Evolutionary conservation across 2,113 vertebrate genomes (phyloP).

Genomic region (Gallinago paraguaiae): DNA sequence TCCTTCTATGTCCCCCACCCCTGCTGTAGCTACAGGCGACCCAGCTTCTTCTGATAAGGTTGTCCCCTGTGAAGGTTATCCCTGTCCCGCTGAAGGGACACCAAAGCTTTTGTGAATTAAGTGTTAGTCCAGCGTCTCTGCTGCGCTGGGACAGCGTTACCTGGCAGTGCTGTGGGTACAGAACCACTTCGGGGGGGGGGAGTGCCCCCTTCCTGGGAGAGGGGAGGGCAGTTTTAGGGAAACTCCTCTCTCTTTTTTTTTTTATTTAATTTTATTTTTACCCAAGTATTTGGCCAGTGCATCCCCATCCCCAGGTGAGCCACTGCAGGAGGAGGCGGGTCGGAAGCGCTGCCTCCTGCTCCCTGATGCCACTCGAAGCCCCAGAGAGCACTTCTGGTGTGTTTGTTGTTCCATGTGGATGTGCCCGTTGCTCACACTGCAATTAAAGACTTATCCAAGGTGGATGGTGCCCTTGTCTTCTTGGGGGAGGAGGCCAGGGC

Average conservation of each 20-base stretch:
- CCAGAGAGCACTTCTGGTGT: background rate
- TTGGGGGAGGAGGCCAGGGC: background rate
- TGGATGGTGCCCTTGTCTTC: background rate
- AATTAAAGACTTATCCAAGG: conserved; percentile 51
- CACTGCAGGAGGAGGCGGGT: background rate
- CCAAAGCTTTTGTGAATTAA: background rate
- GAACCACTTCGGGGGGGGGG: background rate
- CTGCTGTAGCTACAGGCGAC: background rate
- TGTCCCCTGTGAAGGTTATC: background rate
- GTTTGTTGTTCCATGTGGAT: background rate
- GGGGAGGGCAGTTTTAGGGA: background rate
- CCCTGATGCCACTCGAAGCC: background rate
- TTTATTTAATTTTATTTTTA: no score
- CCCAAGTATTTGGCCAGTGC: background rate
- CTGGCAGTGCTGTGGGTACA: background rate
- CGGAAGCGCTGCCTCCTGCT: background rate
- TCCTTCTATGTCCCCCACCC: background rate
- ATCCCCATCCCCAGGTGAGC: background rate
- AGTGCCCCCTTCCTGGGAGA: background rate
- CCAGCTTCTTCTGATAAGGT: background rate
- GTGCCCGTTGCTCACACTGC: conserved; percentile 12
- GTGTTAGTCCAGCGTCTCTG: background rate
- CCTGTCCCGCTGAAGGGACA: background rate
- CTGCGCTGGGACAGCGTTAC: background rate
- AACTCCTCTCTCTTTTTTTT: background rate